Percentiles rank a stretch among this genome's conserved stretches.
Conservation (phyloP, 2,888 invertebrate genomes). For the Mystacides longicornis region DNA sequence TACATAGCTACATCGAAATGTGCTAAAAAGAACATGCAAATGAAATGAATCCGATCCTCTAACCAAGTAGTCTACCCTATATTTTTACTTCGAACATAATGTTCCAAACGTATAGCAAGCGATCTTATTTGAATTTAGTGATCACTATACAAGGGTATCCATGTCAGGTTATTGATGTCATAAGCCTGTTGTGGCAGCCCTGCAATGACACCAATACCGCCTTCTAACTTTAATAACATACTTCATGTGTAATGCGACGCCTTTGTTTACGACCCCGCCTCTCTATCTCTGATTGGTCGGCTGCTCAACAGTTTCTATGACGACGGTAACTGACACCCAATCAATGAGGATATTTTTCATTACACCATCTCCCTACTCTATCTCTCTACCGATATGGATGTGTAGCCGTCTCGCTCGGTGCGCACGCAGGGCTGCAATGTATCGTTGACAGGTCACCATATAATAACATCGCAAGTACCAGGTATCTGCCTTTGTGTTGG, state of each 20-base stretch:
- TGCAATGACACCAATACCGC: conserved; percentile 6
- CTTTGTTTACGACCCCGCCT: conserved; percentile 20
- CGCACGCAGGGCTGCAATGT: conserved; percentile 14
- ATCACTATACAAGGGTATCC: no score
- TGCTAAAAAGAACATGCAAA: no score
- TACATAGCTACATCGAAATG: no score
- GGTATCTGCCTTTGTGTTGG: no score
- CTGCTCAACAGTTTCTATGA: conserved; percentile 5
- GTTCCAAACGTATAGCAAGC: no score
- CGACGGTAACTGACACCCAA: conserved; percentile 15
- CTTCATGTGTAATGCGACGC: conserved; percentile 5
- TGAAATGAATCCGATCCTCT: no score
- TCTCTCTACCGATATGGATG: background rate
- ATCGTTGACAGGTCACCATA: conserved; percentile 16
- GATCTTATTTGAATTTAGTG: no score
- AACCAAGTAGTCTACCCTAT: no score
- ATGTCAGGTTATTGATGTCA: conserved; percentile 3
- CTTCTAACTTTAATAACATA: conserved; percentile 7
- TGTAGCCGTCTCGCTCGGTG: conserved; percentile 19
- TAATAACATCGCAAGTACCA: no score
- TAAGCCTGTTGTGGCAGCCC: background rate
- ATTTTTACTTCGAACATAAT: no score
- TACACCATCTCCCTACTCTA: background rate
- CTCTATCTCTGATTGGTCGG: conserved; percentile 17
- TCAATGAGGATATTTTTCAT: conserved; percentile 8